Percentiles rank a stretch among this genome's conserved stretches.
These are phyloP conservation scores for Rhodophaea formosa DNA, from an alignment of 2,888 invertebrate species.

Conservation along the genomic window DNA sequence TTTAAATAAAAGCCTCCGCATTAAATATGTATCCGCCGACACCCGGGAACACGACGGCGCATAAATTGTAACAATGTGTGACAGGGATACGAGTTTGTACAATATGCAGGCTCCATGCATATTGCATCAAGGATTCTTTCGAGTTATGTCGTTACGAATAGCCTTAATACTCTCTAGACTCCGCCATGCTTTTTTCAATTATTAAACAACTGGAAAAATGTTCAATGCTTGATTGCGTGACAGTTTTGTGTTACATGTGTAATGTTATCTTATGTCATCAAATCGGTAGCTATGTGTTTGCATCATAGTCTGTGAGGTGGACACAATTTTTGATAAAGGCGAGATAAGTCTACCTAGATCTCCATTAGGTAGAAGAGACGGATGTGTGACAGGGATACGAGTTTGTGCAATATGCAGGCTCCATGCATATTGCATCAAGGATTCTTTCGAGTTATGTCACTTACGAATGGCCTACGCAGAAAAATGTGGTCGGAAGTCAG, in stretches of 20 bases:
- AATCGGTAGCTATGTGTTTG: no score
- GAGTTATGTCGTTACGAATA: not conserved
- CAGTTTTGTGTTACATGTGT: no score
- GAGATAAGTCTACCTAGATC: no score
- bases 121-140: not conserved
- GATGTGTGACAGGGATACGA: not conserved
- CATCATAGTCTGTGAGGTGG: no score
- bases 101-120: not conserved
- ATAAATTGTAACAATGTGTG: constrained; percentile 11
- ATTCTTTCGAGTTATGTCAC: not conserved
- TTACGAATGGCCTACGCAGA: not conserved
- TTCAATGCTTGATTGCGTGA: no score
- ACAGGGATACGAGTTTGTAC: not conserved
- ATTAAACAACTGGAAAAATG: no score
- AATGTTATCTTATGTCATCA: no score
- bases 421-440: not conserved
- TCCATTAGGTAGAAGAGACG: no score
- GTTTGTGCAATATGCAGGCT: not conserved
- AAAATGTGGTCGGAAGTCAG: no score
- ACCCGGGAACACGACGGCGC: constrained; percentile 1
- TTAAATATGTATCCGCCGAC: constrained; percentile 17
- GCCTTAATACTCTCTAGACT: no score
- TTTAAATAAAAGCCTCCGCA: constrained; percentile 11
- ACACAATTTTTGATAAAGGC: no score
- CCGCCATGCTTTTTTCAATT: no score